Base-by-base conservation (phyloP, 23 tunicate species). In the Trididemnum nubilum region DNA sequence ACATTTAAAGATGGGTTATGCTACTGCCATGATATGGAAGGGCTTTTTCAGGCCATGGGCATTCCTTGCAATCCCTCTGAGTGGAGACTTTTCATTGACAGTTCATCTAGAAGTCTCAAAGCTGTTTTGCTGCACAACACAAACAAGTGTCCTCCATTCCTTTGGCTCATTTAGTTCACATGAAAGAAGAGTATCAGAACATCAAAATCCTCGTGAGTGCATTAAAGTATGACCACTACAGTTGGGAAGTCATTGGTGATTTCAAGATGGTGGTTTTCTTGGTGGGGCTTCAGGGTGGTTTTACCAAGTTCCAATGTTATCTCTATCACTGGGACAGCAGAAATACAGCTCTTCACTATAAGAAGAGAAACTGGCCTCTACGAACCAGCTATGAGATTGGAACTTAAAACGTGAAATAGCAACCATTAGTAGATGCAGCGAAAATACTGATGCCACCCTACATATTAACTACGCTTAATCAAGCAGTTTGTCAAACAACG, bases 111-210 rank as follows among this genome's bases (percentile, higher is more conserved):
- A 54, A 77, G 67, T 37, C 81, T 77, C 81, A 77, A 51, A 57
- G 81, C 81, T 57, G 81, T 54, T 54, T 77, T 77, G 67, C 67
- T 77, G 67, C 81, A 77, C 81, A 77, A 77, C 81, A 77, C 81
- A 27, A 57, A 77, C 81, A 77, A 77, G 81, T 77, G 81, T 54
- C 81, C 37, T 77, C 81, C 81, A 77, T 77, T 77, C 66, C 81
- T 77, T 37, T 77, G 35, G 81, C 81, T 77, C 67, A 77, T 37
- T 77, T 67, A 52, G 81, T 77, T 24, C 27, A 51, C 38, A 77
- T 77, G 81, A 77, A 77, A 54, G 81, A 77, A 31, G 36, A 77
- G 36, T 77, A 77, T 54, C 67, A 77, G 81, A 77, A 77, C 67
- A 31, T 77, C 66, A 77, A 77, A 77, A 54, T 54, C 37, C 81